Evolutionary conservation across 2,797 vertebrate species (phyloP).

Genomic region (Platalea minor): DNA sequence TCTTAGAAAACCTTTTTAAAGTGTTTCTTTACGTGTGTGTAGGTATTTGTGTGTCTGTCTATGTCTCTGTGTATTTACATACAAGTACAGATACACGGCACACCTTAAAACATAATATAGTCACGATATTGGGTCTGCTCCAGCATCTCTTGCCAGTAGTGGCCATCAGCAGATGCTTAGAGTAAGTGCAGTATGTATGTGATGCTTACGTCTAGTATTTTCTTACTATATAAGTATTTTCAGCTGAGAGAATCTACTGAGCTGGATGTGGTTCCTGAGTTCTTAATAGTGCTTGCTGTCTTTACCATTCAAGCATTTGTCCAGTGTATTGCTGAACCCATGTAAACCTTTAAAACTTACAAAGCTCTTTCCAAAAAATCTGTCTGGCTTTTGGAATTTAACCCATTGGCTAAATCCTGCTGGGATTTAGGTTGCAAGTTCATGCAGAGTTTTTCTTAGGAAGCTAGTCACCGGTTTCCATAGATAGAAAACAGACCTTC

Average conservation of each 20-base stretch:
- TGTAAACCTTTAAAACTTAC: neutral
- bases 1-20: neutral
- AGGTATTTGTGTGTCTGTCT: neutral
- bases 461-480: neutral
- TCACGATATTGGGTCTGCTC: neutral
- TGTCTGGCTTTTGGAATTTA: neutral
- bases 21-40: neutral
- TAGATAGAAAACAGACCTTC: neutral
- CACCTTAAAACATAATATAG: neutral
- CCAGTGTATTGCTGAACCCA: neutral
- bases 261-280: neutral
- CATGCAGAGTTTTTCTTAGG: neutral
- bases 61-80: neutral
- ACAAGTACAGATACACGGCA: fast-evolving
- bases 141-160: neutral
- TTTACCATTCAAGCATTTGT: neutral
- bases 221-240: neutral
- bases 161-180: neutral
- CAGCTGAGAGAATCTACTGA: neutral
- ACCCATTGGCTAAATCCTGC: neutral
- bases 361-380: neutral
- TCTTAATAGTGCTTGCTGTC: neutral
- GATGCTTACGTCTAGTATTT: neutral
- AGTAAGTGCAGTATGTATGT: neutral
- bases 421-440: neutral